These are phyloP conservation scores for Gryllus longicercus DNA, from an alignment of 2,888 invertebrate genomes.

Conservation along the genomic window DNA sequence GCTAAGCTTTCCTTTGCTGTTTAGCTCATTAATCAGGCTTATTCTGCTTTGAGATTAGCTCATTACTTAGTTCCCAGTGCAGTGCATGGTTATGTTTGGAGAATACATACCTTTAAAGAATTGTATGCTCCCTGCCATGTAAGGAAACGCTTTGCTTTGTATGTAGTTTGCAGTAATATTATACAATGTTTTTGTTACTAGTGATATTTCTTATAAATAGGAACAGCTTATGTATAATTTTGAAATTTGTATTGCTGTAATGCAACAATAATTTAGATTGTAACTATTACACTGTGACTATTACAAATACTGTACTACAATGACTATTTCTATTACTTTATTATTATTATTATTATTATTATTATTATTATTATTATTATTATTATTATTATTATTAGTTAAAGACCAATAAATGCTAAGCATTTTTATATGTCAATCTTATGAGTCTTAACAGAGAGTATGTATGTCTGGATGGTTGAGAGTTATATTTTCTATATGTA, in stretches of 20 bases:
- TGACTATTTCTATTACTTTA: no score
- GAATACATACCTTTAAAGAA: not conserved
- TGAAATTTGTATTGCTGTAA: not conserved
- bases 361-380: no score
- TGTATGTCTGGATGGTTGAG: constrained; percentile 17
- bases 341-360: no score
- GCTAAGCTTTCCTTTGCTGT: not conserved
- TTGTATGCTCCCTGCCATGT: not conserved
- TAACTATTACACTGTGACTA: no score
- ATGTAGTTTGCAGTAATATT: not conserved
- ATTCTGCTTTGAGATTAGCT: constrained; percentile 9
- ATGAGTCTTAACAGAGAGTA: not conserved
- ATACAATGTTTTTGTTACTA: not conserved
- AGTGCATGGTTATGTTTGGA: not conserved
- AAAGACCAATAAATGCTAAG: constrained; percentile 11
- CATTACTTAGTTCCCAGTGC: not conserved
- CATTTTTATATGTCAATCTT: not conserved
- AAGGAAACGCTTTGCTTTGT: not conserved
- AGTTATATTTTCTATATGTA: constrained; percentile 10
- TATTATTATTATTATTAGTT: not conserved
- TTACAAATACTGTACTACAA: no score
- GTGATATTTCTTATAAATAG: not conserved
- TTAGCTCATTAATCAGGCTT: not conserved
- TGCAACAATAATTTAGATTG: not conserved
- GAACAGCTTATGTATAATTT: not conserved